Evolutionary conservation across 1,140 invertebrate species (phyloP).

Genomic region (Geopemphigus sp.): DNA sequence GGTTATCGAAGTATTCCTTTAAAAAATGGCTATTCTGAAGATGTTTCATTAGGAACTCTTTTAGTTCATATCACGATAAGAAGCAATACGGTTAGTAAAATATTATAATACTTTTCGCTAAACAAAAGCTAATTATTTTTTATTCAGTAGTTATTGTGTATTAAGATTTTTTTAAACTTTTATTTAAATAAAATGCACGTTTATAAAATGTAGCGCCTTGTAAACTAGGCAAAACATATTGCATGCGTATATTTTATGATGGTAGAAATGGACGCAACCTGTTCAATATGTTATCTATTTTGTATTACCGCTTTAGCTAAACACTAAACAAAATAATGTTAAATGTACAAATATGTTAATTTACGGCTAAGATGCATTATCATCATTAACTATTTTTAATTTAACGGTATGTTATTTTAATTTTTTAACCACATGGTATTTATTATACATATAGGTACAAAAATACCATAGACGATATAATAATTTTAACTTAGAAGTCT

Average conservation of each 20-base stretch:
- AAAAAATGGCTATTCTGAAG: slow-evolving; percentile 88
- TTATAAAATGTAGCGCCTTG: not conserved
- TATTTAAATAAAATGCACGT: not conserved
- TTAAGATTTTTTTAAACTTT: not conserved
- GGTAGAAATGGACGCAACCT: not conserved
- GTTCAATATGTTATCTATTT: not conserved
- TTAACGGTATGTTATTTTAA: not conserved
- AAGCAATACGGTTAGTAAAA: slow-evolving; percentile 33
- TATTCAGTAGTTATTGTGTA: not conserved
- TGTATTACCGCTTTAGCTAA: not conserved
- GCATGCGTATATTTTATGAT: not conserved
- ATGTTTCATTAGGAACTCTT: slow-evolving; percentile 87
- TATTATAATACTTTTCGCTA: not conserved
- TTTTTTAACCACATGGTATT: not conserved
- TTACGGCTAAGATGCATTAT: not conserved
- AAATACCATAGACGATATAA: not conserved
- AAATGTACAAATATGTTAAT: not conserved
- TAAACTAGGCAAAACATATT: not conserved
- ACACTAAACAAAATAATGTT: not conserved
- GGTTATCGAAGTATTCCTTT: slow-evolving; percentile 90
- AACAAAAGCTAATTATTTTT: not conserved
- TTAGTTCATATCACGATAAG: slow-evolving; percentile 75
- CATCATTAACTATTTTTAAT: not conserved
- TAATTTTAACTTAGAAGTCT: not conserved
- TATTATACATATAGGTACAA: not conserved